Base-by-base conservation (phyloP, 2,113 vertebrate genomes). In the Galbula dea region DNA sequence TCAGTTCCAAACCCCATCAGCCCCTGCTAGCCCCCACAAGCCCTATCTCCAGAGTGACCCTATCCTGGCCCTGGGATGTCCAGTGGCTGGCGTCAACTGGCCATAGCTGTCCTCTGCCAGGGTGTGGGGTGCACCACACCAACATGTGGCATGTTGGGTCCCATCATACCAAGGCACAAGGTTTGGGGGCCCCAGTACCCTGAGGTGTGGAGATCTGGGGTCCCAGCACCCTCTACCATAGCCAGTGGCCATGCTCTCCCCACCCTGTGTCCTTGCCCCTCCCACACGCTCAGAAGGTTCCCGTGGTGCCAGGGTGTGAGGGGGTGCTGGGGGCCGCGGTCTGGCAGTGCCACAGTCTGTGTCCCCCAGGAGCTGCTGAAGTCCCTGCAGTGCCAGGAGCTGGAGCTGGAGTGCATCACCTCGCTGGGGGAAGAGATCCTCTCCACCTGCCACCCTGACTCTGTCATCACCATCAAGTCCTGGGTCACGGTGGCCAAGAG, bases 401-500 rank as follows among this genome's bases (percentile, higher is more conserved):
- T 97, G 89, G 98, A 98, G 75, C 89, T 99, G 74, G 97, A 98
- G 59, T 98, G 97, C 65, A 98, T 99, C 93, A 95, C 96, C 10
- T 94, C 95, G 12, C 95, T 98, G 85, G 98, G 98, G 18, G 98
- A 98, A 57, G 97, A 98, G 95, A 99, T 99, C 91, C 96, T 99
- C 45, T 43, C 94, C 22, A 94, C 95, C 75, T 98, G 98, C 96
- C 98, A 99, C 58, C 98, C 98, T 0, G 98, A 99, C 83, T 98
- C 98, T 5, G 29, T 98, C 73, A 97, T 98, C 92, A 98, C 98
- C 45, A 90, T 99, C 68, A 98, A 98, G 67, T 98, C 98, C 49
- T 99, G 98, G 98, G 97, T 99, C 94, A 98, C 97, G 0, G 98
- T 98, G 4, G 96, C 98, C 71, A 98, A 97, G 90, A 98, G 97